Base-by-base conservation (phyloP, 2,888 invertebrate species). In the Notodonta dromedarius region DNA sequence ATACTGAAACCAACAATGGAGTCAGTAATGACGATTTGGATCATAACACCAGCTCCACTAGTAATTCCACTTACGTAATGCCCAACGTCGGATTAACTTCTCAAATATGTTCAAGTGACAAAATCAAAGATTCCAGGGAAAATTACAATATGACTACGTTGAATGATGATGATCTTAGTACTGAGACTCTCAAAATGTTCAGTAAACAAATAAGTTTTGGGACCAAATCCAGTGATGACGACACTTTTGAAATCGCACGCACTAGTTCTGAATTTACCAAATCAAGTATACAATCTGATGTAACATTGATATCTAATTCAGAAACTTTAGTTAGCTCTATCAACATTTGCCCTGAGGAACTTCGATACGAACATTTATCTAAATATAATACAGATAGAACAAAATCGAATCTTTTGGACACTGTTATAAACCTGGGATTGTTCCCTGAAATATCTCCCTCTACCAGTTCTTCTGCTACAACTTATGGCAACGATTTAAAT, bases 211-310 rank as follows among this genome's bases (percentile, higher is more conserved):
- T 63, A 51, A 67, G 50, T 51, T 60, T 51, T 39, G 55, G 65
- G 4, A 44, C 16, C 50, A 42, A 64, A 12, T 71, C 70, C 0
- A 79, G 73, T 65, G 72, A 81, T 12, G 71, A 79, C 8, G 73
- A 79, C 3, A 72, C 69, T 35, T 84, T 73, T 64, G 66, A 78
- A 51, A 76, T 79, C 53, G 76, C 77, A 32, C 68, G 66, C 63
- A 79, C 79, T 13, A 85, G 79, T 65, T 86, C 83, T 3, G 79
- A 81, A 60, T 78, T 82, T 9, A 71, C 80, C 59, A 74, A 78
- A 62, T 62, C 73, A 5, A 72, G 67, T 44, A 46, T 63, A 4
- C 57, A 63, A 51, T 83, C 84, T 5, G 71, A 72, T 40, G 62
- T 62, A 42, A 83, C 78, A 5, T 66, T 80, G 24, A 77, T 63